phyloP scores from a whole-genome alignment of 1,140 invertebrate genomes.

The Dendroctonus ponderosae region DNA sequence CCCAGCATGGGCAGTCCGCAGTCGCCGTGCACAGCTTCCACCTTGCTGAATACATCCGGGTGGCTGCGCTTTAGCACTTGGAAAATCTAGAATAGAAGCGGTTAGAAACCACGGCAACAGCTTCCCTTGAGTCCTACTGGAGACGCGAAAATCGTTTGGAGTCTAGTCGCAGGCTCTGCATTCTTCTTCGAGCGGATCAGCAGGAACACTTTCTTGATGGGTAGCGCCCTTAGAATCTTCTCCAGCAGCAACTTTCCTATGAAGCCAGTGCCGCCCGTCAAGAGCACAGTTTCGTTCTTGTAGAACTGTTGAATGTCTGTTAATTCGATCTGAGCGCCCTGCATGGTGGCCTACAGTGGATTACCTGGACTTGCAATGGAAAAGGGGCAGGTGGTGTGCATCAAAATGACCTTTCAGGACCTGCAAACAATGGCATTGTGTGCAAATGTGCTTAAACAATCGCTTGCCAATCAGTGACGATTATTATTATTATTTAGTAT shows the following conservation, averaged over 20 bases:
- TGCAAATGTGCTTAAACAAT: no score
- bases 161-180: conserved; percentile 59
- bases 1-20: conserved; percentile 62
- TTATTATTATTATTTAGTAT: no score
- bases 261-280: conserved; percentile 64
- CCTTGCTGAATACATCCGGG: conserved; percentile 48
- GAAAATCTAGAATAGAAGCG: conserved; percentile 25
- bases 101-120: neutral
- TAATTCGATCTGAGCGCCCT: conserved; percentile 8
- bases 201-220: conserved; percentile 68
- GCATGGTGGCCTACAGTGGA: neutral
- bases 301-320: conserved; percentile 41
- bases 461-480: no score
- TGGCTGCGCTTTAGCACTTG: conserved; percentile 22
- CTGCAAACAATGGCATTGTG: no score
- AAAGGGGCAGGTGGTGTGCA: no score
- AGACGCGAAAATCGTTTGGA: conserved; percentile 63
- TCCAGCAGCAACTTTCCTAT: conserved; percentile 64
- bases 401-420: no score
- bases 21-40: conserved; percentile 63
- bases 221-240: conserved; percentile 38
- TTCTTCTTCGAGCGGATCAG: conserved; percentile 74
- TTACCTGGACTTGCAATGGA: no score
- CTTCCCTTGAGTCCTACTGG: conserved; percentile 51
- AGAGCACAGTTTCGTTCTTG: conserved; percentile 51